Evolutionary conservation across 2,888 invertebrate species (phyloP), one percentile per base, ranked within the genome.

Genomic region (Troglohyphantes excavatus): DNA sequence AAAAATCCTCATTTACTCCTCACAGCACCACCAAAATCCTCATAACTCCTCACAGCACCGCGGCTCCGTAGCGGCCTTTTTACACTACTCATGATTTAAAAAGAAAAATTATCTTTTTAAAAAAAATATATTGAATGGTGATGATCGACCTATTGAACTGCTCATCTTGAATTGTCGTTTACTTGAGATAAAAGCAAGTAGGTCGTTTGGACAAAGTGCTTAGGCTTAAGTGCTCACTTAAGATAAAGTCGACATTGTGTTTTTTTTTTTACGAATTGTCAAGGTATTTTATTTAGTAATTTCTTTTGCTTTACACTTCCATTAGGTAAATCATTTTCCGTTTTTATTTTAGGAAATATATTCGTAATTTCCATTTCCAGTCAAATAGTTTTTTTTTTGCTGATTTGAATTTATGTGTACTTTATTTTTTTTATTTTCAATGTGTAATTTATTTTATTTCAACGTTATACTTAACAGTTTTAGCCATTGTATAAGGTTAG

Each of bases 111-210:
- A n/a, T n/a, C n/a, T n/a, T n/a, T n/a, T n/a, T n/a, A n/a, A n/a
- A n/a, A n/a, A n/a, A n/a, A n/a, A n/a, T n/a, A n/a, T n/a, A n/a
- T n/a, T n/a, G 39, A 11, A 39, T 39, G 13, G 7, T 39, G 39
- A 11, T 39, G 26, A 65, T 27, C 26, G 26, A 26, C 23, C 21
- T 13, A 39, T 43, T 23, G 70, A 70, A 23, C n/a, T n/a, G n/a
- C 21, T 39, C 39, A 19, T 68, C 43, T 70, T 43, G 5, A 39
- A 43, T 17, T 70, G 70, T 43, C 43, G 33, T 39, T 23, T 39
- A 3, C 33, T 70, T 70, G 23, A 70, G 70, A 70, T 70, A 43
- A 70, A 70, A 70, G 23, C 39, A 70, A 65, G 27, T 13, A 11
- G 43, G 33, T 11, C 21, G 13, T 17, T 70, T 23, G 23, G n/a